Evolutionary conservation across 2,113 vertebrate species (phyloP).

Genomic region (Phyllostomus discolor): DNA sequence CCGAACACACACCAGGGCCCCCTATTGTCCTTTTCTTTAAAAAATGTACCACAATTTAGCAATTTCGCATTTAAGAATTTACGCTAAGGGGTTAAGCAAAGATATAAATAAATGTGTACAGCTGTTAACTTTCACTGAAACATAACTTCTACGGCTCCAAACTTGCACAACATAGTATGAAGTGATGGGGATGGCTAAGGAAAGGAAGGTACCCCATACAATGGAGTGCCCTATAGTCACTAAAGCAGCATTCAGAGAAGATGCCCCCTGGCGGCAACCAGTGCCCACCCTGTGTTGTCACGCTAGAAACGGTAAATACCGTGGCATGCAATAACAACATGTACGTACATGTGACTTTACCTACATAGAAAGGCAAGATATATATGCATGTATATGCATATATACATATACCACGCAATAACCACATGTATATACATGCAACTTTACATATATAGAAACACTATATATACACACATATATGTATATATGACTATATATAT

Average conservation of each 20-base stretch:
- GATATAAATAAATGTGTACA: background rate
- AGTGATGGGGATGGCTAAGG: background rate
- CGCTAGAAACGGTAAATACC: background rate
- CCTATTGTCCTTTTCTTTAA: rapidly evolving
- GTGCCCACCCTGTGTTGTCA: background rate
- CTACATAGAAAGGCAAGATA: too few relatives aligned
- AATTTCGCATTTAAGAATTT: background rate
- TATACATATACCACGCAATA: too few relatives aligned
- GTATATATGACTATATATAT: too few relatives aligned
- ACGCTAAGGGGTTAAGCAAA: background rate
- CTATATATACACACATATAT: too few relatives aligned
- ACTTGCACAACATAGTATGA: background rate
- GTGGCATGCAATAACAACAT: background rate
- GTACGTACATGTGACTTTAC: background rate
- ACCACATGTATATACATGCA: too few relatives aligned
- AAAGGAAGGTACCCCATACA: background rate
- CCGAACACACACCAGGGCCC: background rate
- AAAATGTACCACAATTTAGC: background rate
- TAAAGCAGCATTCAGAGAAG: background rate
- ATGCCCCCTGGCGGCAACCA: rapidly evolving
- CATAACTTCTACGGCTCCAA: background rate
- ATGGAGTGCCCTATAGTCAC: background rate
- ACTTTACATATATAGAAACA: too few relatives aligned
- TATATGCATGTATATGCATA: too few relatives aligned
- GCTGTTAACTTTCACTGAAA: background rate